Conservation (phyloP, 2,113 vertebrate genomes). For the Catharus bicknelli region DNA sequence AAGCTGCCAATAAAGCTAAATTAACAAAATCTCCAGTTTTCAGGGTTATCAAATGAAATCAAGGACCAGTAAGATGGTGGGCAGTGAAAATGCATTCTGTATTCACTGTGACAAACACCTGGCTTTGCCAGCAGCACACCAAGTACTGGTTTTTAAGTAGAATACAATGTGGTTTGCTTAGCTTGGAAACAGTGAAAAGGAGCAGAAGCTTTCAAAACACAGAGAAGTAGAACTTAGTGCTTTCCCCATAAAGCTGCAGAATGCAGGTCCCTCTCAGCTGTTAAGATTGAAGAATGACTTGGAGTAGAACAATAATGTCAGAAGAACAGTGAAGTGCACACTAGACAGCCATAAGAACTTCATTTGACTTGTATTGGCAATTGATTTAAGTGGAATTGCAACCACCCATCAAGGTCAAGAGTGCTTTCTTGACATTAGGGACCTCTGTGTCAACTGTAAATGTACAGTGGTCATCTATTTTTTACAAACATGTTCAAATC, state of each 20-base stretch:
- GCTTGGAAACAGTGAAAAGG: neutral
- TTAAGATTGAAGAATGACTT: conserved; percentile 59
- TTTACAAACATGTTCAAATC: conserved; percentile 40
- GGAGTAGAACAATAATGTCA: conserved; percentile 45
- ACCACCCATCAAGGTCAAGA: conserved; percentile 53
- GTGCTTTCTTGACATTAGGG: conserved; percentile 38
- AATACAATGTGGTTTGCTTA: neutral
- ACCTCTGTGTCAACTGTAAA: conserved; percentile 48
- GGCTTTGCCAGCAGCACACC: neutral
- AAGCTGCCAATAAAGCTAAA: neutral
- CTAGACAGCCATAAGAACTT: conserved; percentile 50
- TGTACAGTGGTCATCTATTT: conserved; percentile 51
- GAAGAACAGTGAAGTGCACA: conserved; percentile 51
- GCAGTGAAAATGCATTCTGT: neutral
- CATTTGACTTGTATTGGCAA: conserved; percentile 58
- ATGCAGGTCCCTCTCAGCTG: conserved; percentile 55
- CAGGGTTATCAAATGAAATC: neutral
- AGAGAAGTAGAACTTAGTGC: conserved; percentile 38
- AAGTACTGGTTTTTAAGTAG: neutral
- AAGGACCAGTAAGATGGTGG: neutral
- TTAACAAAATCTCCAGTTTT: neutral
- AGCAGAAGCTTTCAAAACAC: conserved; percentile 39
- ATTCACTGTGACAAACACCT: neutral
- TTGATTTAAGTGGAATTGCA: conserved; percentile 62
- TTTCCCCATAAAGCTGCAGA: conserved; percentile 62